A percentile compares a stretch with the other conserved stretches of the same genome.
Evolutionary conservation across 2,113 vertebrate genomes (phyloP).

Genomic region (Indicator indicator): DNA sequence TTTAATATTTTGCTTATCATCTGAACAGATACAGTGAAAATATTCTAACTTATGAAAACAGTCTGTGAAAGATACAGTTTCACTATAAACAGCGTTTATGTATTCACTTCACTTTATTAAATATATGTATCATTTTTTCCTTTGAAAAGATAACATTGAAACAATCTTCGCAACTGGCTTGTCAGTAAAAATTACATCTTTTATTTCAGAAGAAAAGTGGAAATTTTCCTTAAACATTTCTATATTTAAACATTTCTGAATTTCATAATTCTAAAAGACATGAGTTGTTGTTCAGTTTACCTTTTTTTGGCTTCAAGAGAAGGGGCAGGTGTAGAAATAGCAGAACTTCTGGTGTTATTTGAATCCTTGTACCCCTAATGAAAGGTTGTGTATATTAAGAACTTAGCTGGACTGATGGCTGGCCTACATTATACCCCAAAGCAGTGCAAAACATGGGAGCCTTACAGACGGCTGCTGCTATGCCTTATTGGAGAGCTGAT

Average conservation of each 20-base stretch:
- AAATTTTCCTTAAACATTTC: not conserved
- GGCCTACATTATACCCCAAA: not conserved
- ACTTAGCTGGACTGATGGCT: not conserved
- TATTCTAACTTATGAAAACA: not conserved
- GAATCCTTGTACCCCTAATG: not conserved
- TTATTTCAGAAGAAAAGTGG: not conserved
- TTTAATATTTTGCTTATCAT: not conserved
- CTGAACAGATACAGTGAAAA: not conserved
- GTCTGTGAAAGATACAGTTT: not conserved
- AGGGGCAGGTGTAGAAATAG: not conserved
- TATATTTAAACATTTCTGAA: not conserved
- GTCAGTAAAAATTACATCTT: not conserved
- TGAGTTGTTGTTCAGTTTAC: not conserved
- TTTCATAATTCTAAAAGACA: not conserved
- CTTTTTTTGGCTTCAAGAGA: not conserved
- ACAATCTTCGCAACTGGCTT: not conserved
- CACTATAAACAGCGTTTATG: constrained; percentile 28
- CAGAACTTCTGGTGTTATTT: not conserved
- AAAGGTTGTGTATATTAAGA: not conserved
- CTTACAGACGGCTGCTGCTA: not conserved
- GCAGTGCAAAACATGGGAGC: not conserved
- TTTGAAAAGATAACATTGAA: constrained; percentile 28
- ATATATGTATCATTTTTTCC: constrained; percentile 1
- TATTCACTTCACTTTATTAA: constrained; percentile 19
- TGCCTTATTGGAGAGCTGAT: not conserved